Base-by-base conservation (phyloP, 1,140 invertebrate genomes). In the Drosophila teissieri region DNA sequence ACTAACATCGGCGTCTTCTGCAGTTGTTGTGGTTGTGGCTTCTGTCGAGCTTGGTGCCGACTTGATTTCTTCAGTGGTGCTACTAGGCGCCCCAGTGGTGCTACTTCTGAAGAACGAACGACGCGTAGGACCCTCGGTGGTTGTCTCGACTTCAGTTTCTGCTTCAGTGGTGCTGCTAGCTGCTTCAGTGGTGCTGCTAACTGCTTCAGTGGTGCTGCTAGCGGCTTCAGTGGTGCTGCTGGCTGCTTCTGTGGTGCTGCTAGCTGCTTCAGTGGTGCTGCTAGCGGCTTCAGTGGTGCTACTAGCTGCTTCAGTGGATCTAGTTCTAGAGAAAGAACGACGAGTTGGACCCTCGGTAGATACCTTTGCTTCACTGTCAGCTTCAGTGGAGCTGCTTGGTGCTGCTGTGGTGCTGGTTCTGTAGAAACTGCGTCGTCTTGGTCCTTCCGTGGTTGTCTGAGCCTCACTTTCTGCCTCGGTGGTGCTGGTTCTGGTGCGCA, bases 401-500 rank as follows among this genome's bases (percentile, higher is more conserved):
- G 42, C 31, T 2, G 46, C 53, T 2, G 54, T 58, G 8, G 57
- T 34, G n/a, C 64, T 67, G 6, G 19, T 31, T 36, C 36, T 62
- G 0, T 34, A 44, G 11, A 51, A 51, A 11, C 31, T 34, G 2
- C 63, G 11, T 0, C 45, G 24, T 3, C 11, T 67, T 12, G 37
- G 4, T 34, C 1, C 56, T 31, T 64, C 62, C 4, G 31, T 58
- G n/a, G 15, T 36, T 2, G 17, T 3, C 12, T 46, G 42, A 0
- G 8, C 15, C 8, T 40, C 36, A 14, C 1, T 11, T 34, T 49
- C 37, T 4, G 19, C n/a, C 5, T 51, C 64, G n/a, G 34, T 46
- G 8, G 64, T 70, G n/a, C 44, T 72, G 0, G 53, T 45, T 15
- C 44, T 57, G 2, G 51, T 70, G 2, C 68, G 36, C 6, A 72